These are phyloP conservation scores for Drosophila eugracilis DNA, from an alignment of 1,140 invertebrate genomes.

Conservation along the genomic window DNA sequence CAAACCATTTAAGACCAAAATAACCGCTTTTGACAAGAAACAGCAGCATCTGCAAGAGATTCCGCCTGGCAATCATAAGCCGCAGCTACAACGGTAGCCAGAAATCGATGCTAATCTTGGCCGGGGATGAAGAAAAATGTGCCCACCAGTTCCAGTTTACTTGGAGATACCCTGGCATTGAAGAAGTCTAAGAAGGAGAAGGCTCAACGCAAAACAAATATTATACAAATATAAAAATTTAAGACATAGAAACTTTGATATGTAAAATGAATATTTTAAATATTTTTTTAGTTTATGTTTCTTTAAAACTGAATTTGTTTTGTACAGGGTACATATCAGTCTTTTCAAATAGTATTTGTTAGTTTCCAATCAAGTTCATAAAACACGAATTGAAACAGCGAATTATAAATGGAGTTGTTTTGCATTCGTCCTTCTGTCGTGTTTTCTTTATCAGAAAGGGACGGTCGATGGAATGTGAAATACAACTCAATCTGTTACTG, in stretches of 20 bases:
- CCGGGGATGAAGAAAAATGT: conserved; percentile 53
- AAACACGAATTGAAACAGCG: conserved; percentile 48
- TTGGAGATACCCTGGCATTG: conserved; percentile 41
- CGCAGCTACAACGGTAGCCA: conserved; percentile 68
- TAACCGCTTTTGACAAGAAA: conserved; percentile 71
- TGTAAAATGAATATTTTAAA: no score
- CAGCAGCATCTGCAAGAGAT: conserved; percentile 30
- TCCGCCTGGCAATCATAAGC: conserved; percentile 33
- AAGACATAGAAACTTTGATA: no score
- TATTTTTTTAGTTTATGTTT: background rate
- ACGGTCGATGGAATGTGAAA: conserved; percentile 17
- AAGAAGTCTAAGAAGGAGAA: background rate
- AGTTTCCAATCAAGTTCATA: conserved; percentile 47
- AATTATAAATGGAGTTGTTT: conserved; percentile 70
- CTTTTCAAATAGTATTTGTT: background rate
- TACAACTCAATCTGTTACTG: conserved; percentile 24
- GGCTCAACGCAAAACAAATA: no score
- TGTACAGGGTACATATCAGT: background rate
- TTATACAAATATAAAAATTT: no score
- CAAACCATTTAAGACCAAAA: conserved; percentile 70
- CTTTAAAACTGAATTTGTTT: background rate
- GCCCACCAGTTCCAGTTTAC: conserved; percentile 48
- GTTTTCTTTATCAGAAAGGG: conserved; percentile 42
- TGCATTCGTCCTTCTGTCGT: conserved; percentile 62
- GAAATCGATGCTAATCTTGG: conserved; percentile 79